Conservation (phyloP, 2,888 invertebrate species). For the Rotaria socialis region DNA sequence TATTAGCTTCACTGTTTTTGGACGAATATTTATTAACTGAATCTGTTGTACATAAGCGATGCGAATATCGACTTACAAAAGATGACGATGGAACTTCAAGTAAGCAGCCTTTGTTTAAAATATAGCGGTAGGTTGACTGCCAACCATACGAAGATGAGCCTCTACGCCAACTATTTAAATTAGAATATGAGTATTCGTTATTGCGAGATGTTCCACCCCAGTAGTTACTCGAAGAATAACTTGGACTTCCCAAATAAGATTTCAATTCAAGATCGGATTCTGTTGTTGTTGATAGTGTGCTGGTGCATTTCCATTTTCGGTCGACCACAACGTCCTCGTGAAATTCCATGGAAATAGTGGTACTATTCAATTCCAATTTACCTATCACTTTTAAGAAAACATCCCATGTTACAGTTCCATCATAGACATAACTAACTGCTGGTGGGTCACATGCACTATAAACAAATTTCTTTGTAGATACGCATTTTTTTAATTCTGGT, state of each 20-base stretch:
- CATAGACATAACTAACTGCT: not conserved
- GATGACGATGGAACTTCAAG: not conserved
- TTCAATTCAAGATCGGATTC: not conserved
- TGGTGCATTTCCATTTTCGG: not conserved
- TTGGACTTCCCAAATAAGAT: not conserved
- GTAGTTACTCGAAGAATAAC: too few relatives aligned
- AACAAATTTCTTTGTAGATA: not conserved
- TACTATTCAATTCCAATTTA: not conserved
- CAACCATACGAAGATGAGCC: not conserved
- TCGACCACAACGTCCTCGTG: not conserved
- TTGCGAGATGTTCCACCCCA: too few relatives aligned
- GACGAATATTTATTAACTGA: not conserved
- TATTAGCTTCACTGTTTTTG: not conserved
- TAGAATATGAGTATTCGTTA: too few relatives aligned
- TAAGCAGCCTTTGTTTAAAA: constrained; percentile 12
- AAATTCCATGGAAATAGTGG: not conserved
- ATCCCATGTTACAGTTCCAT: not conserved
- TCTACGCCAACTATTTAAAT: too few relatives aligned
- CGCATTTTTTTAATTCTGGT: not conserved
- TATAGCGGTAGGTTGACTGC: not conserved
- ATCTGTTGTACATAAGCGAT: not conserved
- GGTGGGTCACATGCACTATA: not conserved
- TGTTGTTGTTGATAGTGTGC: not conserved
- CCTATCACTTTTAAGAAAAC: not conserved
- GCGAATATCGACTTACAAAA: not conserved